phyloP scores from a whole-genome alignment of 2,888 invertebrate species.

The Pseudolycoriella hygida region DNA sequence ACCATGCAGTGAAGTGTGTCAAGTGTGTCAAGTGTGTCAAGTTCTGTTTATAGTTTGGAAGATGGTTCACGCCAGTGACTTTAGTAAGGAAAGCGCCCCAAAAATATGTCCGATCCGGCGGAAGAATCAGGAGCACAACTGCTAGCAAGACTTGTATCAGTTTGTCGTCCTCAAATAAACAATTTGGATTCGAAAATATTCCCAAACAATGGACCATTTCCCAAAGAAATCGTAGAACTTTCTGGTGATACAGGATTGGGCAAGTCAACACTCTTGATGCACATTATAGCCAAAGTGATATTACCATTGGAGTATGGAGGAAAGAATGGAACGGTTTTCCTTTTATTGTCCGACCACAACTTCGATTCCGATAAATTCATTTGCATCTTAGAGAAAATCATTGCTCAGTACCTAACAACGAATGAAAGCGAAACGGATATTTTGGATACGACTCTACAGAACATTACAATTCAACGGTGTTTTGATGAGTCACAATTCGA shows the following conservation, averaged over 20 bases:
- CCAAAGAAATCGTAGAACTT: conserved; percentile 31
- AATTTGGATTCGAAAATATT: conserved; percentile 1
- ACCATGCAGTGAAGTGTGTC: no score
- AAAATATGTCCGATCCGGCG: neutral
- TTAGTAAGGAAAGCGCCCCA: no score
- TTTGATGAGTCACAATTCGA: neutral
- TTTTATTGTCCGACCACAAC: conserved; percentile 34
- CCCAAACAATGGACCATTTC: conserved; percentile 20
- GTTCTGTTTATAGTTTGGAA: no score
- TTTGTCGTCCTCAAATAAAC: conserved; percentile 5
- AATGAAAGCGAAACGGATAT: neutral
- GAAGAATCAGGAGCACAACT: conserved; percentile 9
- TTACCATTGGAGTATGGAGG: conserved; percentile 28
- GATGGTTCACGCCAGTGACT: no score
- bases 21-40: no score
- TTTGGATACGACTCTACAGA: neutral
- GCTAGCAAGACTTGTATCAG: conserved; percentile 6
- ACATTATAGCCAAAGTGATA: conserved; percentile 30
- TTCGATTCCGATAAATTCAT: conserved; percentile 21
- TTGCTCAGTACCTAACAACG: neutral
- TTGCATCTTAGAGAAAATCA: neutral
- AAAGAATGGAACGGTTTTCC: conserved; percentile 26
- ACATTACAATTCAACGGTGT: neutral
- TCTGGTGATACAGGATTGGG: conserved; percentile 29
- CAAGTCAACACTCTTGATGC: conserved; percentile 30